phyloP scores from a whole-genome alignment of 2,113 vertebrate species.

The Passer domesticus region DNA sequence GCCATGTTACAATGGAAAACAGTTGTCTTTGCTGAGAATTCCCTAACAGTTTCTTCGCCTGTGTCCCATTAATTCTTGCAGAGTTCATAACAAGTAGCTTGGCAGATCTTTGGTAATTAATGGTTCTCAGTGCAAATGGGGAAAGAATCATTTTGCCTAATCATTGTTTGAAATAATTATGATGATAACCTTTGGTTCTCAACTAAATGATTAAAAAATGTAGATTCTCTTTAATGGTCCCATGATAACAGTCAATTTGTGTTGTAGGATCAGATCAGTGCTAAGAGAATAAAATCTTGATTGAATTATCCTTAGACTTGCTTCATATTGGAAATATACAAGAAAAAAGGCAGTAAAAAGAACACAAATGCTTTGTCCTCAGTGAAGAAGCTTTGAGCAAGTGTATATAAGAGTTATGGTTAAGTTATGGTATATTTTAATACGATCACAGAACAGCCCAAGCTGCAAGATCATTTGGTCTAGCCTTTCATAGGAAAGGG shows the following conservation, averaged over 20 bases:
- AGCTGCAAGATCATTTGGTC: neutral
- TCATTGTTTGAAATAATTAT: neutral
- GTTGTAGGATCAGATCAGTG: neutral
- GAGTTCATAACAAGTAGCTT: neutral
- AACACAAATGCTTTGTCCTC: neutral
- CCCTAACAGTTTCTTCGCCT: neutral
- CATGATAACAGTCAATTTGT: neutral
- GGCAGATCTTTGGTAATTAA: neutral
- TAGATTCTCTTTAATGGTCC: neutral
- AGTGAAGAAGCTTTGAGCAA: neutral
- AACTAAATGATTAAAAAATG: neutral
- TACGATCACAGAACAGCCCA: neutral
- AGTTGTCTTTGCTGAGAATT: neutral
- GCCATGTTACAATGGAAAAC: neutral
- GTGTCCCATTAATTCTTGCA: neutral
- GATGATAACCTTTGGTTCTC: neutral
- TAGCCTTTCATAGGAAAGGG: neutral
- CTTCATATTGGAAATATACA: neutral
- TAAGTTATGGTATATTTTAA: neutral
- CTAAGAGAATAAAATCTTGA: neutral
- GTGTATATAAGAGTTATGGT: neutral
- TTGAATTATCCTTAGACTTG: neutral
- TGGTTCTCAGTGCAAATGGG: neutral
- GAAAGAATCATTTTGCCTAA: neutral
- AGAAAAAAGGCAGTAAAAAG: neutral